Evolutionary conservation across 1,140 invertebrate species (phyloP), one percentile per base, ranked within the genome.

Genomic region (Dolichoris vasculosae): DNA sequence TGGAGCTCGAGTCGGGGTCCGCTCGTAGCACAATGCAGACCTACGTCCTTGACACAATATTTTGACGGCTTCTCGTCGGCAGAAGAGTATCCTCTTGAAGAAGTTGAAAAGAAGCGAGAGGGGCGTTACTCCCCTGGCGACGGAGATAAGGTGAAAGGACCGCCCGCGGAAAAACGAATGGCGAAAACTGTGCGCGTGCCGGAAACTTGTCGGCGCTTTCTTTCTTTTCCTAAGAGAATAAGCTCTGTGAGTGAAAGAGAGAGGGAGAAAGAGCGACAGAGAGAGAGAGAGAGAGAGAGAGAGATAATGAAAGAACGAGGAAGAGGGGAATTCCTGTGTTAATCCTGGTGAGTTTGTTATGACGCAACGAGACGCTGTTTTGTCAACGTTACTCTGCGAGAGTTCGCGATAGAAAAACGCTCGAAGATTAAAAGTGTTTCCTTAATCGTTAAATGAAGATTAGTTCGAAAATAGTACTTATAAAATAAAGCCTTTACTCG

Each of bases 11-110:
- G 6, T n/a, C 11, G 46, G 30, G 3, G 2, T 55, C n/a, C 13
- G 8, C 26, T 46, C 35, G 40, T 30, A 2, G n/a, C n/a, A 82
- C 69, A 82, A 82, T 82, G 51, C 71, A 7, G 15, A 32, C 75
- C 67, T 30, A 63, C 84, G 89, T 59, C 90, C 90, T 91, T 91
- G 90, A 89, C 89, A 89, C 87, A 89, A 90, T 91, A 90, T 91
- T 90, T 90, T 89, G 89, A 89, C 87, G 79, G 78, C 63, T 64
- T 2, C 35, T 63, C 51, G 69, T 43, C 17, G 48, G 6, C 46
- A 71, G 38, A 59, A 84, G 83, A 73, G 38, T 78, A 67, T 30
- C 79, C 77, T 69, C n/a, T 30, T 59, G 77, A 30, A 82, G 51
- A 46, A 69, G 43, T 17, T 40, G 51, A 40, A 59, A 43, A 69